Percentiles rank a stretch among this genome's conserved stretches.
Conservation (phyloP, 2,888 invertebrate species). For the Galerucella nymphaeae region DNA sequence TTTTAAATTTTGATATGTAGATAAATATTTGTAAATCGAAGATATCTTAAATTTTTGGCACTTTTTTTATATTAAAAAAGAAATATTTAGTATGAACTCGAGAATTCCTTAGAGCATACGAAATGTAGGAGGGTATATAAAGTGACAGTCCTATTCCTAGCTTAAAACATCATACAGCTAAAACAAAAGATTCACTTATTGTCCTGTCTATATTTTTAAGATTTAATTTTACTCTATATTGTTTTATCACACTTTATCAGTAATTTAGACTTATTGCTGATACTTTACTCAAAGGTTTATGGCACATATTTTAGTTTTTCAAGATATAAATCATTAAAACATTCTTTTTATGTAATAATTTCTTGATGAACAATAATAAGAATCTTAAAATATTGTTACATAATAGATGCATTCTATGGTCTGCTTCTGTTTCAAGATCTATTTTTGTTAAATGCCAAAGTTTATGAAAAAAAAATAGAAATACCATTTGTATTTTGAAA, state of each 20-base stretch:
- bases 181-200: slow-evolving; percentile 34
- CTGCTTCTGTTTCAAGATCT: background rate
- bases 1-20: no score
- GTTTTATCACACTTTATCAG: slow-evolving; percentile 28
- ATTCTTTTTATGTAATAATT: background rate
- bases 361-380: background rate
- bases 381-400: background rate
- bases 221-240: slow-evolving; percentile 28
- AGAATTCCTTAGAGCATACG: background rate
- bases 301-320: background rate
- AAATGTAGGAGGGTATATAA: background rate
- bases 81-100: no score
- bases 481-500: background rate
- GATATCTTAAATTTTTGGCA: no score
- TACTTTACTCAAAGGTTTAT: background rate
- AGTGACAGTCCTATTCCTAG: slow-evolving; percentile 9
- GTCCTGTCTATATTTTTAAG: slow-evolving; percentile 26
- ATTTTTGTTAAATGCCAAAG: background rate
- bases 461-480: background rate
- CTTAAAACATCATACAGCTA: slow-evolving; percentile 20
- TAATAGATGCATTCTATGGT: no score
- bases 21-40: no score
- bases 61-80: no score
- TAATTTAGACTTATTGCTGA: slow-evolving; percentile 32
- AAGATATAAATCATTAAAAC: background rate